Evolutionary conservation across 2,888 invertebrate species (phyloP), one percentile per base, ranked within the genome.

Genomic region (Brachylomia viminalis): DNA sequence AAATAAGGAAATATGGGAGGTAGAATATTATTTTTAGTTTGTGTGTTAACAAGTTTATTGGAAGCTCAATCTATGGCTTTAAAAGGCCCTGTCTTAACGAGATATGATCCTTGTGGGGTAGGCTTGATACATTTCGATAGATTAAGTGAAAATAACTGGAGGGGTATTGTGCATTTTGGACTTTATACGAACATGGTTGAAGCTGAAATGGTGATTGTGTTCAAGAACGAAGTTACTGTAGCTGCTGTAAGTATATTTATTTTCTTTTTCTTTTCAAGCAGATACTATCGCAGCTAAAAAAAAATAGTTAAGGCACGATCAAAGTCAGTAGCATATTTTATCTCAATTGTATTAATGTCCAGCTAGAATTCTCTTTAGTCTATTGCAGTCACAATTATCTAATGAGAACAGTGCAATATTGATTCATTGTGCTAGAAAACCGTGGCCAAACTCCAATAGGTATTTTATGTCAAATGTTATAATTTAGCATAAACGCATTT

Each of bases 51-150:
- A 5, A 84, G 62, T 79, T 75, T 88, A 30, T 84, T 89, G 45
- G 87, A 89, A 77, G 92, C 92, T 5, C 77, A 90, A 77, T 86
- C 92, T 6, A 92, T 96, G 93, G 88, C 94, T 15, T 83, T 96
- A 61, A 91, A 91, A 72, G 95, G 95, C 0, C 91, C 94, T 3
- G 89, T 89, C 56, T 86, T 94, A 73, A 95, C 93, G 0, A 92
- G 93, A 80, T 96, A 96, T 64, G 93, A 95, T 58, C 96, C 96
- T 2, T 96, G 96, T 83, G 94, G 94, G 15, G 86, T 96, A 65
- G 95, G 94, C 3, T 88, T 94, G 15, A 86, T 96, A 82, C 91
- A 94, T 88, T 96, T 96, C 81, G 94, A 95, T 79, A 94, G 89
- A 90, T 70, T 93, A 11, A 86, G 87, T 6, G 87, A 91, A 2